Evolutionary conservation across 37 sponge, comb jelly and placozoan genomes (phyloP).

Genomic region (Oscarella lobularis): DNA sequence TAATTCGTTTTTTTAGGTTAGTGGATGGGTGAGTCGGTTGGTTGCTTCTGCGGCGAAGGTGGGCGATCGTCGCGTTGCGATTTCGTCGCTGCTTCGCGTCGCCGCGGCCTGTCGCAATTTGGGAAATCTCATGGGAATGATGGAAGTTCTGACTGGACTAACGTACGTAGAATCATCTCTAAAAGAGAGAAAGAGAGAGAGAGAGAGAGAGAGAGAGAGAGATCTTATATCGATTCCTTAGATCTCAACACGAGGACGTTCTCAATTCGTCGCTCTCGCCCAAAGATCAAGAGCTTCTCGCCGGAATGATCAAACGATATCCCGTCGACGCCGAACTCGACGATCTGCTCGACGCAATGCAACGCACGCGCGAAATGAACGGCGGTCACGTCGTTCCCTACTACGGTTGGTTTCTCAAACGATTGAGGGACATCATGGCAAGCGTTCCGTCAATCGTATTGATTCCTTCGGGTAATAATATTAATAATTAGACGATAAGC

Average conservation of each 20-base stretch:
- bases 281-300: too few species aligned
- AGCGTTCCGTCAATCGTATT: background rate
- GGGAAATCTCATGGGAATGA: background rate
- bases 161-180: too few species aligned
- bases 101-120: background rate
- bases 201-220: too few species aligned
- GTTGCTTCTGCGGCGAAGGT: background rate
- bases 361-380: background rate
- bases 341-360: too few species aligned
- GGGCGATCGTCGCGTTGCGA: background rate
- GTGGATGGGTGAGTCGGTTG: background rate
- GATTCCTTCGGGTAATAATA: too few species aligned
- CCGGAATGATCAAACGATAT: too few species aligned
- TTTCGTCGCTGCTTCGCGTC: constrained; percentile 3
- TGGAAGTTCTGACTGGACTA: background rate
- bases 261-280: too few species aligned
- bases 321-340: too few species aligned
- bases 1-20: background rate
- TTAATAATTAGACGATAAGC: too few species aligned
- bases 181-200: too few species aligned
- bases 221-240: too few species aligned
- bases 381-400: background rate
- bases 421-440: background rate
- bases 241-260: too few species aligned
- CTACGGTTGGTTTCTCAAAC: background rate